Percentiles rank a stretch among this genome's conserved stretches.
These are phyloP conservation scores for Liparis tanakae DNA, from an alignment of 2,797 vertebrate genomes.

Conservation along the genomic window DNA sequence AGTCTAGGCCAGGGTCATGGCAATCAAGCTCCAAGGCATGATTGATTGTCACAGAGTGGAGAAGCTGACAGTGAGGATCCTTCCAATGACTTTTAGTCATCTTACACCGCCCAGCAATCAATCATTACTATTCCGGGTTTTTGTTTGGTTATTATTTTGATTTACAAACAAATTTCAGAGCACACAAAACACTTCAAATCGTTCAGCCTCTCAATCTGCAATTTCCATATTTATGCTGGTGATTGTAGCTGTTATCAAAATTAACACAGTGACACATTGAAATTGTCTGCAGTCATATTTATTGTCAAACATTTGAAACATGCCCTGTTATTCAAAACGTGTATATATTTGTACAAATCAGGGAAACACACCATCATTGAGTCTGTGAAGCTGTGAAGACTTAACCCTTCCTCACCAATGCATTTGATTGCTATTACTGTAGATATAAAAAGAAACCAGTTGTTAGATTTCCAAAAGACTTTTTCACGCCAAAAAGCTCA, in stretches of 20 bases:
- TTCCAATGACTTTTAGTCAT: conserved; percentile 43
- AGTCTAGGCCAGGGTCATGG: conserved; percentile 61
- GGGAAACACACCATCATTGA: neutral
- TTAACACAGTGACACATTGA: neutral
- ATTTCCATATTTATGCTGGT: neutral
- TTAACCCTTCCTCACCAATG: neutral
- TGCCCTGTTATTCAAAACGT: neutral
- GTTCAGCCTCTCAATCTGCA: conserved; percentile 2
- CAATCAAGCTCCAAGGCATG: conserved; percentile 32
- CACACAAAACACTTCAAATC: neutral
- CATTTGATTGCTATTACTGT: neutral
- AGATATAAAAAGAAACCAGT: conserved; percentile 7
- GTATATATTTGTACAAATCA: neutral
- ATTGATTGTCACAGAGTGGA: conserved; percentile 60
- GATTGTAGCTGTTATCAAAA: neutral
- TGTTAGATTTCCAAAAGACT: conserved; percentile 12
- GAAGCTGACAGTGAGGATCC: conserved; percentile 50
- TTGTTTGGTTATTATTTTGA: conserved; percentile 34
- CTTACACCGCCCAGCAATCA: conserved; percentile 37
- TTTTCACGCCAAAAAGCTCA: neutral
- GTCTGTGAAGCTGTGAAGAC: neutral
- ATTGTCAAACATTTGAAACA: neutral
- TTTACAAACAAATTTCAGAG: conserved; percentile 37
- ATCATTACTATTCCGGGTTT: conserved; percentile 28
- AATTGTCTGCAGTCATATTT: neutral